These are phyloP conservation scores for Eleutherodactylus coqui DNA, from an alignment of 2,797 vertebrate genomes.

Conservation along the genomic window DNA sequence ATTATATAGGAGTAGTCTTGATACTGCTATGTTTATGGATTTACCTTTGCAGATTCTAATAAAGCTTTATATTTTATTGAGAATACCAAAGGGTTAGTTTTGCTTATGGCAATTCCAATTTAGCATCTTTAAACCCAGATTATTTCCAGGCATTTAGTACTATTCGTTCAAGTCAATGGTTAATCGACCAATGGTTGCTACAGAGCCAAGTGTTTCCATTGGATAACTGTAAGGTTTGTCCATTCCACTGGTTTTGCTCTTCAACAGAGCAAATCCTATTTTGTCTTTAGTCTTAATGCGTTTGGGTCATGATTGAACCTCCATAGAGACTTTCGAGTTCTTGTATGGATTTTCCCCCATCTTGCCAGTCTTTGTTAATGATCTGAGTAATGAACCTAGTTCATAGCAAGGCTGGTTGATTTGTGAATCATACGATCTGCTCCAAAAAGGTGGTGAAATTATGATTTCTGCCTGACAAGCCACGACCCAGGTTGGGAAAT, in stretches of 20 bases:
- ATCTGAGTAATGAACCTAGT: background rate
- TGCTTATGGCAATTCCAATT: too few relatives aligned
- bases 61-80: too few relatives aligned
- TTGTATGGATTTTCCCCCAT: background rate
- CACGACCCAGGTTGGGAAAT: background rate
- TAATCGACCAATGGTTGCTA: background rate
- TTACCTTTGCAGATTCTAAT: too few relatives aligned
- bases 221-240: background rate
- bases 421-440: background rate
- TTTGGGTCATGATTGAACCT: constrained; percentile 1
- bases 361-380: background rate
- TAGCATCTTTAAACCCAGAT: too few relatives aligned
- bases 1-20: too few relatives aligned
- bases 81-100: too few relatives aligned
- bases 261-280: background rate
- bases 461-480: background rate
- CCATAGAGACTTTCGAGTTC: background rate
- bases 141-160: too few relatives aligned
- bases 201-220: background rate
- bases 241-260: background rate
- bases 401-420: background rate
- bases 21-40: too few relatives aligned
- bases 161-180: background rate
- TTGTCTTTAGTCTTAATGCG: constrained; percentile 4
- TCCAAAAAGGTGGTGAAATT: background rate